These are phyloP conservation scores for Hydrocynus forskahlii DNA, from an alignment of 2,797 vertebrate species.

Conservation along the genomic window DNA sequence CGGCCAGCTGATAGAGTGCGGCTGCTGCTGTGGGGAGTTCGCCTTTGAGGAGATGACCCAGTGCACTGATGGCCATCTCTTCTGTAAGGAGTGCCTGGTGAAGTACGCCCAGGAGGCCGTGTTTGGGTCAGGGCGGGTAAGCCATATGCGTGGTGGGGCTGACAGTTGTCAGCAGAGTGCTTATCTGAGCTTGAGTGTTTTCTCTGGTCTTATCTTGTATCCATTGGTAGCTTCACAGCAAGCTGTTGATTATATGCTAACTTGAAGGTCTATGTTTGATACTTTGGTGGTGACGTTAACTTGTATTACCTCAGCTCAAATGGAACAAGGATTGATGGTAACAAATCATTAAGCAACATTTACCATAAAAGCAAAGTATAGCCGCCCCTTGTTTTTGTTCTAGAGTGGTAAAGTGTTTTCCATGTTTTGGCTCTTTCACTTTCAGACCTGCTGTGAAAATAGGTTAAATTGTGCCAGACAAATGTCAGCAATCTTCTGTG, in stretches of 20 bases:
- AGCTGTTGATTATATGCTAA: neutral
- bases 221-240: neutral
- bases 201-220: neutral
- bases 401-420: neutral
- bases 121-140: constrained; percentile 94
- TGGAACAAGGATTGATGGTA: neutral
- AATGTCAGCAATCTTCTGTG: neutral
- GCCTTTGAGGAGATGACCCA: constrained; percentile 97
- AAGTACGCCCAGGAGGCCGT: constrained; percentile 97
- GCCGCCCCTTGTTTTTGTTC: neutral
- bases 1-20: constrained; percentile 96
- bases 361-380: neutral
- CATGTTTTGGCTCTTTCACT: neutral
- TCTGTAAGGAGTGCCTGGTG: constrained; percentile 98
- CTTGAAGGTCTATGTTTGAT: neutral
- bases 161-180: neutral
- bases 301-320: neutral
- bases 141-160: constrained; percentile 22
- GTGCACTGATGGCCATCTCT: constrained; percentile 94
- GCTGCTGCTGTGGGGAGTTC: constrained; percentile 95
- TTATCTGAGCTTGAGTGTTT: neutral
- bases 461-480: neutral
- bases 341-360: neutral
- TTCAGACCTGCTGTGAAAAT: neutral
- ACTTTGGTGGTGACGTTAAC: too few species aligned